phyloP scores from a whole-genome alignment of 2,888 invertebrate species.

The Kuschelorhynchus macadamiae region DNA sequence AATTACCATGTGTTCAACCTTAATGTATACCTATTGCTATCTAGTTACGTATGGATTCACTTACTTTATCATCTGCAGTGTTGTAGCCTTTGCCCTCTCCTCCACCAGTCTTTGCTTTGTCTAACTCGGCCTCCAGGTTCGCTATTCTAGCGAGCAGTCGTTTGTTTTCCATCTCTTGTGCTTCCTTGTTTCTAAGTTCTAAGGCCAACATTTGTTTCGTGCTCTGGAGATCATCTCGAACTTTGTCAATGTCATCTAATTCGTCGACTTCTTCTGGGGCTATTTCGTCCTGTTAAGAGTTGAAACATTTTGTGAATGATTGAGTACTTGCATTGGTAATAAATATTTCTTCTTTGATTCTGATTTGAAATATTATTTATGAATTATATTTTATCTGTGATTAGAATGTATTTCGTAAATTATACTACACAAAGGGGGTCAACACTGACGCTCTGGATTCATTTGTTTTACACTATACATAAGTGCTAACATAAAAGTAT shows the following conservation, averaged over 20 bases:
- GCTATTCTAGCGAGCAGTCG: constrained; percentile 83
- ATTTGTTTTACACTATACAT: too few species aligned
- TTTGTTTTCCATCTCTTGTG: constrained; percentile 84
- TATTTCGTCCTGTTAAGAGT: constrained; percentile 61
- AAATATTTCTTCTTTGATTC: not conserved
- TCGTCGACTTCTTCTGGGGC: constrained; percentile 79
- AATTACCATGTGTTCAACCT: too few species aligned
- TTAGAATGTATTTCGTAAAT: too few species aligned
- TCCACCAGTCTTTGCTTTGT: constrained; percentile 70
- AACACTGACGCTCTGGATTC: too few species aligned
- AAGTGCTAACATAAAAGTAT: too few species aligned
- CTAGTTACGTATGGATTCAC: too few species aligned
- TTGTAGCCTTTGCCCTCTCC: constrained; percentile 45
- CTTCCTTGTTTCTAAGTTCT: constrained; percentile 88
- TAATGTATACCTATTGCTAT: too few species aligned
- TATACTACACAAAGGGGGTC: too few species aligned
- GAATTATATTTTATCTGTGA: too few species aligned
- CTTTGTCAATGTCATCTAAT: constrained; percentile 92
- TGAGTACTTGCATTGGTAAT: not conserved
- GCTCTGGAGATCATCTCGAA: constrained; percentile 91
- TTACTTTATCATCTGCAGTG: constrained; percentile 64
- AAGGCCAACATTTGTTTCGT: constrained; percentile 92
- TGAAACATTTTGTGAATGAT: constrained; percentile 27
- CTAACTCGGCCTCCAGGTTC: constrained; percentile 86
- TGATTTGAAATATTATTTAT: not conserved